A percentile compares a stretch with the other conserved stretches of the same genome.
These are phyloP conservation scores for Eueides isabella DNA, from an alignment of 1,140 invertebrate genomes.

Conservation along the genomic window DNA sequence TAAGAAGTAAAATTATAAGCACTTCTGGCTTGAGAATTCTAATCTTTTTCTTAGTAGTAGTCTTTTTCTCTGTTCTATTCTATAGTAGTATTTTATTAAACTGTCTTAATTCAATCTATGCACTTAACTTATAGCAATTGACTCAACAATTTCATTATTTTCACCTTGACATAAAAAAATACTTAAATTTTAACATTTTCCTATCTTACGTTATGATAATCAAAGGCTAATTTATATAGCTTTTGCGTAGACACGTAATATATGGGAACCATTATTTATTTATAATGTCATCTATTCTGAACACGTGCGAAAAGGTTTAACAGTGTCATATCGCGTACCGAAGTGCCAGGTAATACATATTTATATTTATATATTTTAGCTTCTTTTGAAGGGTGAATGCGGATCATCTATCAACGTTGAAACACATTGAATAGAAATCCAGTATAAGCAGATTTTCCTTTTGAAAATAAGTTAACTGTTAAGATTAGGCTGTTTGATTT, in stretches of 20 bases:
- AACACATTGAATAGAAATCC: conserved; percentile 37
- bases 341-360: conserved; percentile 32
- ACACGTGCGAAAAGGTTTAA: conserved; percentile 39
- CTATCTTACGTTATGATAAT: not conserved
- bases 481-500: conserved; percentile 11
- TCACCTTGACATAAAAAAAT: not conserved
- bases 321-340: conserved; percentile 39
- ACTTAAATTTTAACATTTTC: too few relatives aligned
- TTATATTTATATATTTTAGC: conserved; percentile 27
- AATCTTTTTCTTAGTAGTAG: too few relatives aligned
- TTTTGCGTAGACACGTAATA: conserved; percentile 20
- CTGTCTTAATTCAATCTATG: too few relatives aligned
- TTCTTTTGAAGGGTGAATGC: conserved; percentile 32
- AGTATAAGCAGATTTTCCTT: conserved; percentile 31
- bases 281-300: conserved; percentile 42
- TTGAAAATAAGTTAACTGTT: conserved; percentile 32
- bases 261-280: conserved; percentile 42
- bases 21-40: too few relatives aligned
- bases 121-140: too few relatives aligned
- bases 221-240: conserved; percentile 22
- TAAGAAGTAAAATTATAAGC: too few relatives aligned
- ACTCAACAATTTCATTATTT: too few relatives aligned
- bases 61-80: too few relatives aligned
- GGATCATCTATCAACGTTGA: conserved; percentile 39
- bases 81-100: too few relatives aligned